Percentiles rank a stretch among this genome's conserved stretches.
phyloP scores from a whole-genome alignment of 2,888 invertebrate species.

The Miltochrista miniata region DNA sequence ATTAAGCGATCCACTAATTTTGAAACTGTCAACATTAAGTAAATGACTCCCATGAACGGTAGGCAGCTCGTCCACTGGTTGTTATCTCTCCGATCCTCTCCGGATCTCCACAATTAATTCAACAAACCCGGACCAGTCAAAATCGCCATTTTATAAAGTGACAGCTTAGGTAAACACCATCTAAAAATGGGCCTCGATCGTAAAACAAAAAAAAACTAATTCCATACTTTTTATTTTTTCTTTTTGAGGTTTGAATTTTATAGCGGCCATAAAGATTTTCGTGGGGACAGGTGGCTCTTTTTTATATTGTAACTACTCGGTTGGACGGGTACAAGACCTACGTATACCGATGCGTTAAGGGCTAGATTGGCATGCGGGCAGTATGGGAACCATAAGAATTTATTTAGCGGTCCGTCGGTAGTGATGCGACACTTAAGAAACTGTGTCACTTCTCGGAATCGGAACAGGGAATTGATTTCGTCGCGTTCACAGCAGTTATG shows the following conservation, averaged over 20 bases:
- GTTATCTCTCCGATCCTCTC: conserved; percentile 74
- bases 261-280: conserved; percentile 81
- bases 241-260: conserved; percentile 82
- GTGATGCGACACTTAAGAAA: conserved; percentile 83
- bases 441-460: conserved; percentile 83
- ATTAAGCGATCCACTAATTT: conserved; percentile 60
- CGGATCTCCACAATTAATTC: conserved; percentile 78
- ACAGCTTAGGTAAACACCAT: conserved; percentile 83
- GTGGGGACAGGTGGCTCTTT: conserved; percentile 83
- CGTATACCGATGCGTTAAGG: conserved; percentile 65
- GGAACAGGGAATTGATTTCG: conserved; percentile 81
- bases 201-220: conserved; percentile 70
- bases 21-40: conserved; percentile 66
- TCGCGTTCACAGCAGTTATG: conserved; percentile 79
- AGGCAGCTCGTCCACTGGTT: conserved; percentile 56
- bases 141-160: conserved; percentile 81
- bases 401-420: conserved; percentile 80
- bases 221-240: conserved; percentile 74
- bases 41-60: conserved; percentile 65
- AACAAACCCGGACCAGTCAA: conserved; percentile 72
- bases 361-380: conserved; percentile 67
- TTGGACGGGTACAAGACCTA: conserved; percentile 54
- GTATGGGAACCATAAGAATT: conserved; percentile 69
- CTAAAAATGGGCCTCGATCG: conserved; percentile 74
- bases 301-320: conserved; percentile 76